Conservation (phyloP, 2,113 vertebrate species). For the Callocephalon fimbriatum region DNA sequence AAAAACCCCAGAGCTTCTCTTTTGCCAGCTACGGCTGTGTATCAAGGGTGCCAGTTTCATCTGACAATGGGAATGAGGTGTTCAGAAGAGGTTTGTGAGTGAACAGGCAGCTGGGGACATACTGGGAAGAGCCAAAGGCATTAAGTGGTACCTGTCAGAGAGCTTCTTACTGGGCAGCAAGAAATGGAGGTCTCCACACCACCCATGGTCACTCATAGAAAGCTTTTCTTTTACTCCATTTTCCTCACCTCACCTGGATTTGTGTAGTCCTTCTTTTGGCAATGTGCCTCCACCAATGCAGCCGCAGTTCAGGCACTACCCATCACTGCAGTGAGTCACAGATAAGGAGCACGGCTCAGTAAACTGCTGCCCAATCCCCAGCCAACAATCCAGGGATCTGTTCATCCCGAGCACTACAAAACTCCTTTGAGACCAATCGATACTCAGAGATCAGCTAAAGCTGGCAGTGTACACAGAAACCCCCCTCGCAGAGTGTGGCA, state of each 20-base stretch:
- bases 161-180: neutral
- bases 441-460: neutral
- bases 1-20: neutral
- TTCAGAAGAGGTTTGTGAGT: neutral
- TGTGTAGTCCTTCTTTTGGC: neutral
- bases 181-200: neutral
- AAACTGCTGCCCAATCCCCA: neutral
- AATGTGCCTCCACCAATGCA: neutral
- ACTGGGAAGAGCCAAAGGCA: neutral
- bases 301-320: neutral
- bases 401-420: neutral
- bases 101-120: neutral
- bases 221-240: neutral
- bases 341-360: neutral
- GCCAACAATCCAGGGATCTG: neutral
- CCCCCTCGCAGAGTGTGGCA: neutral
- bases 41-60: neutral
- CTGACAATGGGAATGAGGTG: neutral
- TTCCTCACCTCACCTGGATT: neutral
- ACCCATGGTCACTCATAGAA: neutral
- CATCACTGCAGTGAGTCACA: neutral
- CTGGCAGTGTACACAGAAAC: neutral
- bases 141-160: neutral
- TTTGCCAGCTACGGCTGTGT: neutral
- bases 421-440: neutral